phyloP scores from a whole-genome alignment of 2,797 vertebrate species.

The Amphiprion clarkii region DNA sequence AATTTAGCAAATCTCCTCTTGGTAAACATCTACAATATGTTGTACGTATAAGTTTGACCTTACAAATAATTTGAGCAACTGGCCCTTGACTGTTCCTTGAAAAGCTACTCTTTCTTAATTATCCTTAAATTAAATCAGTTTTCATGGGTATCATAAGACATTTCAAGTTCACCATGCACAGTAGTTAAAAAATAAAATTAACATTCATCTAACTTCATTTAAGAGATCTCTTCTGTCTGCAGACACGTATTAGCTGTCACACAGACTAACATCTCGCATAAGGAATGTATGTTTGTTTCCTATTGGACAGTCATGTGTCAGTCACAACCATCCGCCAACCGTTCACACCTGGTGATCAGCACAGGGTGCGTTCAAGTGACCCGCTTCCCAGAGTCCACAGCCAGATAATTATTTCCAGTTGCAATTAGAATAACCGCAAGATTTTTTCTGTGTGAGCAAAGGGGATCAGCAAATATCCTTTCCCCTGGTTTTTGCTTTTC shows the following conservation, averaged over 20 bases:
- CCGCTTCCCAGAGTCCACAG: constrained; percentile 76
- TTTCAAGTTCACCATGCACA: no score
- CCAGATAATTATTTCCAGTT: constrained; percentile 87
- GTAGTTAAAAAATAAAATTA: no score
- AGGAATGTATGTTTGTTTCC: constrained; percentile 44
- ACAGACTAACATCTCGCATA: neutral
- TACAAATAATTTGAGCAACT: no score
- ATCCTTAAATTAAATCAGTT: no score
- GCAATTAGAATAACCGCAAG: constrained; percentile 81
- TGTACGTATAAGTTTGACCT: no score
- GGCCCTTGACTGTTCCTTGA: no score
- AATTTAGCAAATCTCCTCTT: no score
- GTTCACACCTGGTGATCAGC: constrained; percentile 78
- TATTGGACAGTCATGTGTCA: constrained; percentile 68
- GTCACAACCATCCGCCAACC: constrained; percentile 68
- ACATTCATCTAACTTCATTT: neutral
- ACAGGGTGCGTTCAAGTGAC: constrained; percentile 76
- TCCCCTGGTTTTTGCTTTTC: constrained; percentile 73
- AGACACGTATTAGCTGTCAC: neutral
- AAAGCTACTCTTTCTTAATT: no score
- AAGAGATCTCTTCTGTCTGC: no score
- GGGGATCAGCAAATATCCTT: constrained; percentile 78
- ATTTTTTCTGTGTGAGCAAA: constrained; percentile 67
- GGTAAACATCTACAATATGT: no score
- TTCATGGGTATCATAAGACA: no score